Evolutionary conservation across 2,797 vertebrate genomes (phyloP), one percentile per base, ranked within the genome.

Genomic region (Chloroceryle inda): DNA sequence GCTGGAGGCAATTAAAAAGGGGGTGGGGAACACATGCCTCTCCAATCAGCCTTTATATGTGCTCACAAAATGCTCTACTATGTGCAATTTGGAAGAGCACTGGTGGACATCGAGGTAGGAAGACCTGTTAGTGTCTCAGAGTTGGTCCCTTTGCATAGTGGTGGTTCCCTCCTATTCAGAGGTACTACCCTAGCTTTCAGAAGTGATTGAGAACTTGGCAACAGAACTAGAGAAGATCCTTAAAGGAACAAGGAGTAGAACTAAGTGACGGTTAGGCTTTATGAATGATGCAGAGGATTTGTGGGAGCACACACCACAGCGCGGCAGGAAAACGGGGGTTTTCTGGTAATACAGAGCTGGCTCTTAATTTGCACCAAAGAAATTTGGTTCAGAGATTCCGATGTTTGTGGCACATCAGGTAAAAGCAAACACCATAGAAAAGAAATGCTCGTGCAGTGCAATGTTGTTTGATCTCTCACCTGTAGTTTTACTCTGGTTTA

Each of bases 1-100:
- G 37, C 19, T 29, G 79, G 58, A 82, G 14, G 23, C 29, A 38
- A 37, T 45, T 55, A 26, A 78, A 69, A 55, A 49, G 37, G 9
- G 13, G 5, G 2, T 1, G 0, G 19, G 10, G 35, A 4, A 18
- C 3, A 13, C 5, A 22, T 2, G 16, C 6, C 15, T 78, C 35
- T 91, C 33, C 75, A 83, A 71, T 49, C 5, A 29, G 24, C 21
- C 26, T 42, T 61, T 45, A 69, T 55, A 55, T 71, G 16, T 17
- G 5, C 19, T 50, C 2, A 0, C 42, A 64, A 83, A 78, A 40
- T 40, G 44, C 11, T 61, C 31, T 61, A 19, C 7, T 45, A 23
- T 33, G 5, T 59, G 35, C 26, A 74, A 16, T 68, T 38, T 56
- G 14, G n/a, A 59, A 74, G 85, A 89, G 13, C 33, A 37, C 10